Conservation (phyloP, 30 jellyfish, hydroid and myxozoan species). For the Turritopsis dohrnii region DNA sequence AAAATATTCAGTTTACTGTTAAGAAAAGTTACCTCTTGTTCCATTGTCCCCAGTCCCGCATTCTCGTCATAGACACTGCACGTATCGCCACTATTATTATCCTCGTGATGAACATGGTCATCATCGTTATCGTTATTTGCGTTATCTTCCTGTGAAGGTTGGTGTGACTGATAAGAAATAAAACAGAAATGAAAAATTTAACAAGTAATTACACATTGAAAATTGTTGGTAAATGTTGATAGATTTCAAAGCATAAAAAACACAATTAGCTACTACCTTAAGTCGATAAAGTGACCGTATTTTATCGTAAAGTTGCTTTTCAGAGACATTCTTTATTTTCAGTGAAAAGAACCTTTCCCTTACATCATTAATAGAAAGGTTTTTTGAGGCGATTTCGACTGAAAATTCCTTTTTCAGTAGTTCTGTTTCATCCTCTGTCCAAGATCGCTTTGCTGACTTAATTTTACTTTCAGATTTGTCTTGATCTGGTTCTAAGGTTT, state of each 20-base stretch:
- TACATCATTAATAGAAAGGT: not conserved
- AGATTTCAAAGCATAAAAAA: not conserved
- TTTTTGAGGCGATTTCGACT: not conserved
- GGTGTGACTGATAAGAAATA: not conserved
- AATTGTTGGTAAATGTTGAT: not conserved
- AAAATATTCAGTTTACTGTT: not conserved
- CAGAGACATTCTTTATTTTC: constrained; percentile 13
- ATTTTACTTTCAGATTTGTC: not conserved
- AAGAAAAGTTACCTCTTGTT: not conserved
- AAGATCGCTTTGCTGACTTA: constrained; percentile 10
- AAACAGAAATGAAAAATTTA: not conserved
- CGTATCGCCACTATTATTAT: not conserved
- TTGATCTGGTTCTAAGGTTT: constrained; percentile 1
- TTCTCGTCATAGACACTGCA: not conserved
- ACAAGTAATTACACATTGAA: not conserved
- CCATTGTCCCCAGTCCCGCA: not conserved
- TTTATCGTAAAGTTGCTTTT: constrained; percentile 9
- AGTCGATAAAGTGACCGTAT: not conserved
- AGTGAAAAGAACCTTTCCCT: constrained; percentile 2
- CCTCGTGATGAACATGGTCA: not conserved
- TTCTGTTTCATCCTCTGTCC: not conserved
- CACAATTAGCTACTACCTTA: not conserved
- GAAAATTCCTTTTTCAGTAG: not conserved
- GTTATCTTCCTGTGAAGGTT: not conserved
- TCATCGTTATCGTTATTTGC: not conserved